phyloP scores from a whole-genome alignment of 2,113 vertebrate species.

The Meles meles region DNA sequence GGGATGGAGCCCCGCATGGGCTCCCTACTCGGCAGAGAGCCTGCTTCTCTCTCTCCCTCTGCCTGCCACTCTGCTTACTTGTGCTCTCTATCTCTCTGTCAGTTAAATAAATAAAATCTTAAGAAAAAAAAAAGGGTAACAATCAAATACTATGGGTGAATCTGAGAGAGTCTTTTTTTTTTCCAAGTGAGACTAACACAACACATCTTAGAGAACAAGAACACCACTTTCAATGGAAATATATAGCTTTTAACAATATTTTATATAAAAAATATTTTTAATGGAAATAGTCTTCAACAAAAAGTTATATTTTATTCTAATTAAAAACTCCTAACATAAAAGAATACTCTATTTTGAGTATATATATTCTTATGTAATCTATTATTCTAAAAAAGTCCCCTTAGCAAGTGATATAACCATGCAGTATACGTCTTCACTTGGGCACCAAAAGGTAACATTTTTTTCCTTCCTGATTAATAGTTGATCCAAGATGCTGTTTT shows the following conservation, averaged over 20 bases:
- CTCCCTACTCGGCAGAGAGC: no score
- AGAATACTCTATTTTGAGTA: background rate
- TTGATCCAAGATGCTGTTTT: background rate
- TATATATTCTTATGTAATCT: background rate
- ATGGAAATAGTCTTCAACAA: background rate
- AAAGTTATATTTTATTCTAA: background rate
- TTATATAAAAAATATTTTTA: background rate
- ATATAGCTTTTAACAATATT: background rate
- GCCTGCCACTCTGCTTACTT: no score
- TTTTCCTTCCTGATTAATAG: background rate
- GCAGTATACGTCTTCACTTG: background rate
- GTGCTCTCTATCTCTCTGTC: no score
- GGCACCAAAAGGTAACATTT: background rate
- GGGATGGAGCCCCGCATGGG: no score
- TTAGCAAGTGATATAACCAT: background rate
- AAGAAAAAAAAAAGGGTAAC: no score
- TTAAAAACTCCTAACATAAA: background rate
- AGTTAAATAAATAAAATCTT: no score
- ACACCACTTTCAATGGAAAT: background rate
- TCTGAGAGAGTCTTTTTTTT: background rate
- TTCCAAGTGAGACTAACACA: background rate
- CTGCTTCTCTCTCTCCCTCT: no score
- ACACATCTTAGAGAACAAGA: background rate
- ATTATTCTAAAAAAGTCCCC: background rate
- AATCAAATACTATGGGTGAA: background rate